These are phyloP conservation scores for Melinopterus prodromus DNA, from an alignment of 2,888 invertebrate genomes.

Conservation along the genomic window DNA sequence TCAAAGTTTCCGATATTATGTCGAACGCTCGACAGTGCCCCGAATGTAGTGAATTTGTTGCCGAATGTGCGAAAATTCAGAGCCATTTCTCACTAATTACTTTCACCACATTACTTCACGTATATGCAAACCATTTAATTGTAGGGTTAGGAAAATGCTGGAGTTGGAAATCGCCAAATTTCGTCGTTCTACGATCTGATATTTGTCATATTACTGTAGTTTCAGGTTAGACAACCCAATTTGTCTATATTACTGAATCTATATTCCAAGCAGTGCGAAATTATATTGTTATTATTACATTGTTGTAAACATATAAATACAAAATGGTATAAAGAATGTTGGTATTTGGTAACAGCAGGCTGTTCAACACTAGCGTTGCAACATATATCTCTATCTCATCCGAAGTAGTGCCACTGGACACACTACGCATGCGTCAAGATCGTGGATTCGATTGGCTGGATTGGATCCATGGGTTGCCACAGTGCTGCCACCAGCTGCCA, in stretches of 20 bases:
- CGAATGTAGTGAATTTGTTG: conserved; percentile 34
- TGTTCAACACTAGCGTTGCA: too few relatives aligned
- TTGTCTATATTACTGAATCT: background rate
- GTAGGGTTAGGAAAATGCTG: conserved; percentile 30
- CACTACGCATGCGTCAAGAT: too few relatives aligned
- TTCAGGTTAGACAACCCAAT: background rate
- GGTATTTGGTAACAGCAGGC: too few relatives aligned
- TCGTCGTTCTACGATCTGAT: background rate
- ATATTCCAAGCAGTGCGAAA: background rate
- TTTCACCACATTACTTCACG: conserved; percentile 29
- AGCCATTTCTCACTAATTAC: conserved; percentile 32
- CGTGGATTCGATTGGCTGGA: too few relatives aligned
- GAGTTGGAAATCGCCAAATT: conserved; percentile 22
- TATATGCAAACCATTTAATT: conserved; percentile 35
- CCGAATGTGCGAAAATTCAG: conserved; percentile 33
- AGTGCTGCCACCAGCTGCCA: too few relatives aligned
- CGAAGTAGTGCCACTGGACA: too few relatives aligned
- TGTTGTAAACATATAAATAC: too few relatives aligned
- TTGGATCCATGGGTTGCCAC: too few relatives aligned
- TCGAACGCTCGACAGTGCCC: conserved; percentile 29
- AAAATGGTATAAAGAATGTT: too few relatives aligned
- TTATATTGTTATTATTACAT: too few relatives aligned
- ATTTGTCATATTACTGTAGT: background rate
- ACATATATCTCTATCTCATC: too few relatives aligned
- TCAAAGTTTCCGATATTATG: conserved; percentile 26